These are phyloP conservation scores for Caenorhabditis sulstoni DNA, from an alignment of 2,888 invertebrate genomes.

Conservation along the genomic window DNA sequence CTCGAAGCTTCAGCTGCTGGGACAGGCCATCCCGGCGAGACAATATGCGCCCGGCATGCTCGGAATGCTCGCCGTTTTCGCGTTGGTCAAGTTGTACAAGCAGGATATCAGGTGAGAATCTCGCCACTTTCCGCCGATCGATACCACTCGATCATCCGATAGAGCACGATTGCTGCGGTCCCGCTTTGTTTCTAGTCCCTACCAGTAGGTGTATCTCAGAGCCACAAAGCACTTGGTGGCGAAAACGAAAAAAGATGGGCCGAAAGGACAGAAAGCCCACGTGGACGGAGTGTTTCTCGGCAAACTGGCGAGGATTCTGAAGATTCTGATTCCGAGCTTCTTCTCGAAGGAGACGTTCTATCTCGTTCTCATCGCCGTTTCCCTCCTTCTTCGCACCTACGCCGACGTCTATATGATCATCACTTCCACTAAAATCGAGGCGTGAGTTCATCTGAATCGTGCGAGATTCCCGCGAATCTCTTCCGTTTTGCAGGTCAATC, in stretches of 20 bases:
- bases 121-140: neutral
- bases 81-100: constrained; percentile 60
- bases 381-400: constrained; percentile 90
- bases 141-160: neutral
- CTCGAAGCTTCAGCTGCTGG: constrained; percentile 62
- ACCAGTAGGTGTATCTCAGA: constrained; percentile 38
- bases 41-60: constrained; percentile 69
- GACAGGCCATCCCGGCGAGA: constrained; percentile 44
- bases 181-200: neutral
- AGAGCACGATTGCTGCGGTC: neutral
- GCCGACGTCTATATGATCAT: constrained; percentile 98
- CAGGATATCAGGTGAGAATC: constrained; percentile 53
- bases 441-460: constrained; percentile 82
- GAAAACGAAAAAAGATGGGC: constrained; percentile 37
- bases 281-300: constrained; percentile 70
- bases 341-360: constrained; percentile 76
- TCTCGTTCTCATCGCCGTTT: constrained; percentile 84
- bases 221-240: constrained; percentile 42
- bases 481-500: constrained; percentile 87
- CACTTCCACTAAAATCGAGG: constrained; percentile 93
- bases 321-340: constrained; percentile 73
- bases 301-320: constrained; percentile 70
- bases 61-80: constrained; percentile 66
- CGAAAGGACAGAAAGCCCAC: constrained; percentile 61
- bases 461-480: neutral